A percentile compares a stretch with the other conserved stretches of the same genome.
Conservation (phyloP, 1,140 invertebrate species). For the Zaprionus tsacasi region DNA sequence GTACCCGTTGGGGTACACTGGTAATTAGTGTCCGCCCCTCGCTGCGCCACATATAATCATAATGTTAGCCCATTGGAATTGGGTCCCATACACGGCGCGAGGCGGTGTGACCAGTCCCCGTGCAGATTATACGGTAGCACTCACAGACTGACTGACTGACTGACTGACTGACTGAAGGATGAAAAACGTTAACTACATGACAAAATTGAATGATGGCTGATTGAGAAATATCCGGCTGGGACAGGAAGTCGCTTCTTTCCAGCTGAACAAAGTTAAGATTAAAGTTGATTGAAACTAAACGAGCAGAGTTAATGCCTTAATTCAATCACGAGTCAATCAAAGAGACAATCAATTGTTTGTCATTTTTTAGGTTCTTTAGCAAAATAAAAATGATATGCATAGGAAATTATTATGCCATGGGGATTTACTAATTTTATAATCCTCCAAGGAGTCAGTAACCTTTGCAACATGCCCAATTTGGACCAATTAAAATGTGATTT, state of each 20-base stretch:
- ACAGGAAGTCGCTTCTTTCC: not conserved
- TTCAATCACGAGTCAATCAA: not conserved
- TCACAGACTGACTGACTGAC: not conserved
- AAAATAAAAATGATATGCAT: not conserved
- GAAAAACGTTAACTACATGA: not conserved
- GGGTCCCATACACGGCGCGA: not conserved
- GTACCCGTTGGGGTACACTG: conserved; percentile 32
- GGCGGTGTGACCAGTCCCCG: conserved; percentile 5
- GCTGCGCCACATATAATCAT: not conserved
- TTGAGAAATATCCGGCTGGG: not conserved
- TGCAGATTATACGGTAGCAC: conserved; percentile 4
- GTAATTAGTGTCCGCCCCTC: conserved; percentile 21
- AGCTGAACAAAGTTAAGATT: not conserved
- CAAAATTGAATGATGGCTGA: not conserved
- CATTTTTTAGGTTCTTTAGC: no score
- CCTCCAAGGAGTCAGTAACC: conserved; percentile 23
- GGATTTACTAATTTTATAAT: not conserved
- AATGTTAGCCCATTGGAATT: conserved; percentile 33
- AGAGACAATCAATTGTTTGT: not conserved
- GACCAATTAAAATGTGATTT: conserved; percentile 38
- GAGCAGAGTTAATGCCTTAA: not conserved
- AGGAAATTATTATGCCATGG: not conserved
- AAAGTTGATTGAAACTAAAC: not conserved
- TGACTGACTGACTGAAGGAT: not conserved
- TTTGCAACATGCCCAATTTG: conserved; percentile 3